Percentiles rank a stretch among this genome's conserved stretches.
These are phyloP conservation scores for Euura lappo DNA, from an alignment of 1,140 invertebrate species.

Conservation along the genomic window DNA sequence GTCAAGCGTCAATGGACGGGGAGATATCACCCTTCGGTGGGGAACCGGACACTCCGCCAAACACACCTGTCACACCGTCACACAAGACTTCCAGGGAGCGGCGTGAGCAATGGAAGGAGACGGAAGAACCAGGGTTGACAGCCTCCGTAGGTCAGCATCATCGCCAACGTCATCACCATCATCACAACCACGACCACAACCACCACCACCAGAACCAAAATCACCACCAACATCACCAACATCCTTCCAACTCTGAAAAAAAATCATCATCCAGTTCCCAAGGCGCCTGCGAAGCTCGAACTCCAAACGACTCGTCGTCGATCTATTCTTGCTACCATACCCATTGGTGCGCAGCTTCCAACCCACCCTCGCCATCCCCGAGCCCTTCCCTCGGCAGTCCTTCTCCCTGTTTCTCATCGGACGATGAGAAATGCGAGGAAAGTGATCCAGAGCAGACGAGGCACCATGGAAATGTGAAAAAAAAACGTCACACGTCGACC, in stretches of 20 bases:
- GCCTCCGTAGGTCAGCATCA: constrained; percentile 30
- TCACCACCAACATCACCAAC: constrained; percentile 22
- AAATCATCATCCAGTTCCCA: constrained; percentile 38
- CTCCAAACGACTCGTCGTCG: constrained; percentile 46
- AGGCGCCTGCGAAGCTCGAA: constrained; percentile 31
- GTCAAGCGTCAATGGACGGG: constrained; percentile 61
- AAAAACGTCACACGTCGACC: constrained; percentile 10
- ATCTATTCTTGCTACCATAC: constrained; percentile 56
- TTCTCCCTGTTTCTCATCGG: constrained; percentile 47
- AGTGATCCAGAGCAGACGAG: constrained; percentile 17
- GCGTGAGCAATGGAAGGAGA: constrained; percentile 37
- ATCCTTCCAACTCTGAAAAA: constrained; percentile 33
- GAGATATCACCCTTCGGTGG: constrained; percentile 62
- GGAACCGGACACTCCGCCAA: constrained; percentile 64
- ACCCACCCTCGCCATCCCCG: constrained; percentile 47
- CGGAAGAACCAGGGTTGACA: constrained; percentile 22
- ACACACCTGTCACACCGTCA: constrained; percentile 60
- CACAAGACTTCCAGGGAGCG: constrained; percentile 53
- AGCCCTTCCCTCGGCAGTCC: constrained; percentile 50
- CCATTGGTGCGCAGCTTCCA: constrained; percentile 54
- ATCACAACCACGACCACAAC: constrained; percentile 23
- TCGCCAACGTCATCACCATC: constrained; percentile 27
- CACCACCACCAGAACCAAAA: constrained; percentile 31
- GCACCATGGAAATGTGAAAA: constrained; percentile 1
- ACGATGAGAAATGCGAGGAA: constrained; percentile 28